Conservation (phyloP, 2,797 vertebrate species). For the Garrulus glandarius region DNA sequence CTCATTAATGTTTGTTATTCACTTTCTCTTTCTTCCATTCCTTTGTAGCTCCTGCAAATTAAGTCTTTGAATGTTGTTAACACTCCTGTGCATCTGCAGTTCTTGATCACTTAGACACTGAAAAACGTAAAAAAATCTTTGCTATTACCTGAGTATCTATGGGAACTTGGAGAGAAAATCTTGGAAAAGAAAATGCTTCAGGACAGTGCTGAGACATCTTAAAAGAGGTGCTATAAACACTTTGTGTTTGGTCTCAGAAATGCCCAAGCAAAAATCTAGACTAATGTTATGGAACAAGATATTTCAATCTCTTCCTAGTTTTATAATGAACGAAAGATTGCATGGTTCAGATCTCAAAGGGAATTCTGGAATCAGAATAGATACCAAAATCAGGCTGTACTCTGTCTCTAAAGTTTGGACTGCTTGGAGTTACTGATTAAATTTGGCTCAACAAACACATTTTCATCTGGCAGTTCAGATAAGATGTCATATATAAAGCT, state of each 20-base stretch:
- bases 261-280: neutral
- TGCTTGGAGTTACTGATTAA: neutral
- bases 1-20: neutral
- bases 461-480: neutral
- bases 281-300: neutral
- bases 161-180: neutral
- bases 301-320: neutral
- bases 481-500: neutral
- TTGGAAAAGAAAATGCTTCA: neutral
- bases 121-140: constrained; percentile 14
- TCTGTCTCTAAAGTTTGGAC: neutral
- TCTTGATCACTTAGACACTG: neutral
- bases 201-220: neutral
- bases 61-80: constrained; percentile 56
- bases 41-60: constrained; percentile 29
- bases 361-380: neutral
- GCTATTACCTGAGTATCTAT: neutral
- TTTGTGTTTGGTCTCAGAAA: neutral
- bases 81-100: neutral
- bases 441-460: neutral
- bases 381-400: neutral
- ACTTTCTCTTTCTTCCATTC: constrained; percentile 8
- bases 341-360: neutral
- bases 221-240: neutral
- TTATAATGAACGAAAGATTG: neutral